These are phyloP conservation scores for Tragopan temminckii DNA, from an alignment of 2,797 vertebrate genomes.

Conservation along the genomic window DNA sequence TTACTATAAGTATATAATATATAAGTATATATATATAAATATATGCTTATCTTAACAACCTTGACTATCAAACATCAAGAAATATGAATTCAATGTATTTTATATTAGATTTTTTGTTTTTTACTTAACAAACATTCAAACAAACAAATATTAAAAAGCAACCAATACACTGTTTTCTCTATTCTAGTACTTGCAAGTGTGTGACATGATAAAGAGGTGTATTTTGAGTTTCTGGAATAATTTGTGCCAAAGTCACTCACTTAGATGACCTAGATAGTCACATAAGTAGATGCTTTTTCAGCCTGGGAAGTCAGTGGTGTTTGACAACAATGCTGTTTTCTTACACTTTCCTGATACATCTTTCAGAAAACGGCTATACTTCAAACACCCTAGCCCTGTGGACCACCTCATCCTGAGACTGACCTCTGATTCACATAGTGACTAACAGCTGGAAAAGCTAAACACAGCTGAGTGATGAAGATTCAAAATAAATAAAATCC, in stretches of 20 bases:
- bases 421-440: background rate
- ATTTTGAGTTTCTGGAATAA: background rate
- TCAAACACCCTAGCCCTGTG: background rate
- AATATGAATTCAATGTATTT: background rate
- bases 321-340: background rate
- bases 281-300: background rate
- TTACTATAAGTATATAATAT: background rate
- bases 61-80: background rate
- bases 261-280: background rate
- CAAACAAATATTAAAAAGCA: background rate
- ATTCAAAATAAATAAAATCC: background rate
- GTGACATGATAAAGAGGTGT: rapidly evolving
- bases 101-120: background rate
- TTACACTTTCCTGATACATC: background rate
- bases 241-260: background rate
- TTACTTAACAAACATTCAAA: background rate
- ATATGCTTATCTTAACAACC: background rate
- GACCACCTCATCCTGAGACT: background rate
- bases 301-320: background rate
- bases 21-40: no score
- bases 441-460: background rate
- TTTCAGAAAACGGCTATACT: background rate
- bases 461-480: background rate
- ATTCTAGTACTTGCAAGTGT: background rate
- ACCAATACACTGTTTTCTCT: background rate